phyloP scores from a whole-genome alignment of 2,888 invertebrate genomes.

The Agrotis clavis region DNA sequence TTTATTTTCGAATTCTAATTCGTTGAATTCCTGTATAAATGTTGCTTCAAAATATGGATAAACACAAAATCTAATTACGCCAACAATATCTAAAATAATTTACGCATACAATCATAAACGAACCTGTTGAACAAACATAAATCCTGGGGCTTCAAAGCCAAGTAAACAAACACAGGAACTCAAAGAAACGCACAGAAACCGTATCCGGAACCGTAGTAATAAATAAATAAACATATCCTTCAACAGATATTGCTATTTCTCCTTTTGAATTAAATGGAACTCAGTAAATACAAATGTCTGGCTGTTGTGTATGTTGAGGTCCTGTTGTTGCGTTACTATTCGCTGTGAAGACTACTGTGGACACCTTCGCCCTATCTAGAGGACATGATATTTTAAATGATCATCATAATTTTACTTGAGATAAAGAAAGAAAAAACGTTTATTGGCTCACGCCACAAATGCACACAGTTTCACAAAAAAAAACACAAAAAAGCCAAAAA shows the following conservation, averaged over 20 bases:
- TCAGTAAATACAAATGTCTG: not conserved
- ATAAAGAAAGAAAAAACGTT: too few relatives aligned
- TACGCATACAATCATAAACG: constrained; percentile 5
- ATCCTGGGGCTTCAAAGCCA: constrained; percentile 21
- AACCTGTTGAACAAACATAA: constrained; percentile 28
- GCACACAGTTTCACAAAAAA: too few relatives aligned
- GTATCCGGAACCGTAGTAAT: constrained; percentile 18
- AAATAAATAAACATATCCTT: constrained; percentile 34
- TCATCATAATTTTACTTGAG: too few relatives aligned
- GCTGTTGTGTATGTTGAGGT: not conserved
- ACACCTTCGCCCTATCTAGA: too few relatives aligned
- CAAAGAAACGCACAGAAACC: constrained; percentile 21
- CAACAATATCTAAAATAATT: not conserved
- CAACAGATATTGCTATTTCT: constrained; percentile 13
- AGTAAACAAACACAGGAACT: constrained; percentile 53
- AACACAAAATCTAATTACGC: constrained; percentile 1
- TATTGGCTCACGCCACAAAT: too few relatives aligned
- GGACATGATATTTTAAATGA: too few relatives aligned
- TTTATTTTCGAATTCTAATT: not conserved
- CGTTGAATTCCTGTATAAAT: not conserved
- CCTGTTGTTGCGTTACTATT: too few relatives aligned
- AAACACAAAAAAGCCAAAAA: too few relatives aligned
- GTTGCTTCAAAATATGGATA: not conserved
- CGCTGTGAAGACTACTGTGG: too few relatives aligned
- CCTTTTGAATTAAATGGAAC: constrained; percentile 8